These are phyloP conservation scores for Cryptotis parvus DNA, from an alignment of 2,113 vertebrate species.

Conservation along the genomic window DNA sequence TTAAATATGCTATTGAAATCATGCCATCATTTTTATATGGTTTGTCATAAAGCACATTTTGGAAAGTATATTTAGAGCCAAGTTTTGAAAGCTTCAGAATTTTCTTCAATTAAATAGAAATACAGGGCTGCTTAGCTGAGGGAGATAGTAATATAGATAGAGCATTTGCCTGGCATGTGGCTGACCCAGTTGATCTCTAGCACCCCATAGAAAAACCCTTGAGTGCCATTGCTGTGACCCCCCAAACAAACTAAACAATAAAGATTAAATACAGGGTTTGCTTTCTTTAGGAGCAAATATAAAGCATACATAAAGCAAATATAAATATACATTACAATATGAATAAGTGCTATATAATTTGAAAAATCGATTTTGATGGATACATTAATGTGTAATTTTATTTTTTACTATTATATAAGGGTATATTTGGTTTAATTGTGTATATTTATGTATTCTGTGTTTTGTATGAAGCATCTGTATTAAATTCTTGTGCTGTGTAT, in stretches of 20 bases:
- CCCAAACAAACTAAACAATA: no score
- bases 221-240: no score
- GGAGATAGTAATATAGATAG: not conserved
- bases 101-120: not conserved
- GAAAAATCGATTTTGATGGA: not conserved
- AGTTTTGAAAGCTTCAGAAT: constrained; percentile 5
- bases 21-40: not conserved
- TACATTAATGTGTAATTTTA: not conserved
- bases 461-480: not conserved
- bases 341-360: not conserved
- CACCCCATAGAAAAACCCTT: no score
- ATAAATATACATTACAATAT: no score
- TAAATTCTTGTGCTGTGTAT: not conserved
- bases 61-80: not conserved
- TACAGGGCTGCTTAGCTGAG: not conserved
- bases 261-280: no score
- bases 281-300: no score
- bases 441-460: not conserved
- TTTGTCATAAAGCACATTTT: not conserved
- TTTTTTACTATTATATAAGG: not conserved
- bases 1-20: not conserved
- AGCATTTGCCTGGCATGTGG: no score
- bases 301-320: no score
- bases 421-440: no score
- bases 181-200: no score